Evolutionary conservation across 1,140 invertebrate genomes (phyloP), one percentile per base, ranked within the genome.

Genomic region (Achroia grisella): DNA sequence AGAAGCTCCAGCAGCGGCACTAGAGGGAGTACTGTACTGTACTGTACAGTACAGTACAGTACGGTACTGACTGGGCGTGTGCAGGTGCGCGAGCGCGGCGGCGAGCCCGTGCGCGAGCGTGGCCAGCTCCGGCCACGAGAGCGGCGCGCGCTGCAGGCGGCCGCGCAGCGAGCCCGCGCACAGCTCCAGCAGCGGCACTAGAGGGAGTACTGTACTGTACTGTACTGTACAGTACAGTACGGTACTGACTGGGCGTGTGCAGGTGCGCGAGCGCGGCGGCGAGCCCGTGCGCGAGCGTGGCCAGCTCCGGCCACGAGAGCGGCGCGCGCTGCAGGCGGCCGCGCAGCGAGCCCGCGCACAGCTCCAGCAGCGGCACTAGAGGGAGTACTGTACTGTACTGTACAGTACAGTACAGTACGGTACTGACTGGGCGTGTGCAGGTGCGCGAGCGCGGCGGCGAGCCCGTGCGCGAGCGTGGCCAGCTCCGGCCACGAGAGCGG

Each of bases 241-340:
- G n/a, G n/a, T 13, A 72, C 82, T 86, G 51, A 61, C 94, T 86
- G 65, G 94, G 91, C 2, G 91, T 93, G 71, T 96, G 94, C 48
- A 96, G 82, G 82, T 95, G 93, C 8, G 94, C 92, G 6, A 96
- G 80, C 1, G 94, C 94, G 45, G 91, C 88, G 0, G 93, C 91
- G 32, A 95, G 88, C 12, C 91, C 90, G 32, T 92, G 88, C 15
- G 91, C 89, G 89, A 95, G 92, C 63, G 89, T 89, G 39, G 92
- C 93, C 71, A 95, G 92, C 39, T 89, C 88, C 1, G 74, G 43
- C 87, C 93, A 93, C 63, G 93, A 89, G 17, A 96, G 66, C 0
- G 90, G 91, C 45, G 94, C 89, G 30, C 88, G 85, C 34, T 88
- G 88, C n/a, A 96, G 82, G 63, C 92, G 93, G 39, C 92, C 90